Evolutionary conservation across 2,113 vertebrate genomes (phyloP).

Genomic region (Larimichthys crocea): DNA sequence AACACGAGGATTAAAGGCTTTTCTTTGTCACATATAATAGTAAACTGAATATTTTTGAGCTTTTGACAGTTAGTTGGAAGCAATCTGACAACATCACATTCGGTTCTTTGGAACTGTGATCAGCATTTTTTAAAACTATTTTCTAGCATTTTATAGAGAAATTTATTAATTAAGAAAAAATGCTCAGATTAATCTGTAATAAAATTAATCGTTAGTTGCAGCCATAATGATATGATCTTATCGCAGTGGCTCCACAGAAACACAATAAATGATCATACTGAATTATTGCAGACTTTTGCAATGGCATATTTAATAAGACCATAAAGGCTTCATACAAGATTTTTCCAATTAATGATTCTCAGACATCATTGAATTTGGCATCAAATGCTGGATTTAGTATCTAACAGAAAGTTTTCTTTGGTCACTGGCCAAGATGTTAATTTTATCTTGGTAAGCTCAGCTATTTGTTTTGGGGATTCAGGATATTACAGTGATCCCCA

Average conservation of each 20-base stretch:
- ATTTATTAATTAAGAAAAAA: not conserved
- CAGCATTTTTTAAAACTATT: not conserved
- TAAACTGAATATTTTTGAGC: not conserved
- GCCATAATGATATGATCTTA: not conserved
- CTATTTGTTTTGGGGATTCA: slow-evolving; percentile 85
- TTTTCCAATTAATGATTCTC: slow-evolving; percentile 21
- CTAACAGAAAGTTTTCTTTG: slow-evolving; percentile 25
- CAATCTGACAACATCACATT: not conserved
- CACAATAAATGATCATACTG: not conserved
- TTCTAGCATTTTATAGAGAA: slow-evolving; percentile 5
- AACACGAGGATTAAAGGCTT: not conserved
- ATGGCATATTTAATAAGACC: slow-evolving; percentile 18
- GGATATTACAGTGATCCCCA: slow-evolving; percentile 86
- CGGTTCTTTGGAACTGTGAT: not conserved
- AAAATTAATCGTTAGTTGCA: not conserved
- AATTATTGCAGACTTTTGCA: slow-evolving; percentile 18
- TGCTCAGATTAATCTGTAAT: not conserved
- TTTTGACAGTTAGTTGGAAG: not conserved
- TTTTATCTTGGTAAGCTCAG: slow-evolving; percentile 51
- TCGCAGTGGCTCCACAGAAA: not conserved
- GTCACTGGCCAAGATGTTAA: slow-evolving; percentile 50
- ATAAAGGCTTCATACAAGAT: not conserved
- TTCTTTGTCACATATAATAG: too few species aligned
- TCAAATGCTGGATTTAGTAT: slow-evolving; percentile 44
- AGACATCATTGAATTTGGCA: slow-evolving; percentile 29